These are phyloP conservation scores for Dolichoris vasculosae DNA, from an alignment of 1,140 invertebrate species.

Conservation along the genomic window DNA sequence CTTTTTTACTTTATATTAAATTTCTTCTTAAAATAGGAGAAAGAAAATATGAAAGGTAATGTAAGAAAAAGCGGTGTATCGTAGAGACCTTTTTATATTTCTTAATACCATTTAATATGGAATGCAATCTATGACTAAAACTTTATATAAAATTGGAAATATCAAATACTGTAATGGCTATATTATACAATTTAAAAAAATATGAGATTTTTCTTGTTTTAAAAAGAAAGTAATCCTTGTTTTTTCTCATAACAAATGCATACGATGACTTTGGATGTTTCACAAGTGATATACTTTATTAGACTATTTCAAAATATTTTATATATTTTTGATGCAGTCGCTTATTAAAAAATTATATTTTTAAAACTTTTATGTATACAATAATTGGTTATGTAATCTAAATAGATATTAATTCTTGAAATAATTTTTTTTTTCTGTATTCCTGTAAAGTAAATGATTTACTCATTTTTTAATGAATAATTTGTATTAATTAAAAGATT, in stretches of 20 bases:
- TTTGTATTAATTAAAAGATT: no score
- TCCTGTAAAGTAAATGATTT: no score
- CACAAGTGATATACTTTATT: conserved; percentile 40
- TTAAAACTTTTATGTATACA: no score
- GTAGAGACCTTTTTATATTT: conserved; percentile 62
- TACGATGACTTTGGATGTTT: conserved; percentile 64
- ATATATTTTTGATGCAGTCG: no score
- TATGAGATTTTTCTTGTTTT: conserved; percentile 61
- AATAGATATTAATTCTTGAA: no score
- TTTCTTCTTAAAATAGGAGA: background rate
- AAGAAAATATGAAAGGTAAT: background rate
- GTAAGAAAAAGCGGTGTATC: background rate
- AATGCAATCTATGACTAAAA: conserved; percentile 60
- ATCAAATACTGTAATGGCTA: conserved; percentile 68
- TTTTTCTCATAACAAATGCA: conserved; percentile 66
- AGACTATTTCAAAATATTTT: background rate
- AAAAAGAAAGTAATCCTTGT: conserved; percentile 55
- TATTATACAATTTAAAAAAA: conserved; percentile 68
- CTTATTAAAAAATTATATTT: background rate
- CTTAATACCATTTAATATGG: conserved; percentile 70
- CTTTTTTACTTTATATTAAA: background rate
- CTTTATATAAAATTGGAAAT: conserved; percentile 72
- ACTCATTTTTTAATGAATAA: no score
- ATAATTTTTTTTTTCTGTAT: no score
- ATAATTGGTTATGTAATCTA: no score